Evolutionary conservation across 1,140 invertebrate species (phyloP), one percentile per base, ranked within the genome.

Genomic region (Caenorhabditis briggsae): DNA sequence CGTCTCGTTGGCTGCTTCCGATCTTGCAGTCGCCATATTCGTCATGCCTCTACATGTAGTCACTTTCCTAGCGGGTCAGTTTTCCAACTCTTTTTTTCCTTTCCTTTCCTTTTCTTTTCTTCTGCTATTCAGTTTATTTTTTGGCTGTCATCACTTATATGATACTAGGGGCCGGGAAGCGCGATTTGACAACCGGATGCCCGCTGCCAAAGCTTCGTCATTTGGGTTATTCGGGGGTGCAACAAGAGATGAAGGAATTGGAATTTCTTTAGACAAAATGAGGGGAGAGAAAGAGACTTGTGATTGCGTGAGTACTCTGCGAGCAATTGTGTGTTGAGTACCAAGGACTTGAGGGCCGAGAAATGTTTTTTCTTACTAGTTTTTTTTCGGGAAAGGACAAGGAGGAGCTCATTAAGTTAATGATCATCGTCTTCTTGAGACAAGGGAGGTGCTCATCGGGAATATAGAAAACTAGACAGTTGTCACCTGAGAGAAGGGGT

Each of bases 21-120:
- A 99, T 93, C 94, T 99, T n/a, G 96, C 96, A 11, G 97, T 99
- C 0, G 97, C 97, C 0, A 95, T 98, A 70, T 93, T 98, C 20
- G 97, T 99, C 25, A 95, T 99, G 94, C 98, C 98, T 14, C 95
- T 99, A 90, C 97, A 97, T 93, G 96, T 99, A 8, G 96, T 96
- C 70, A 96, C 97, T 91, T 95, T 96, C 5, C 95, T 98, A 61
- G 94, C 97, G 23, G 91, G 92, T 86, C 83, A 89, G 86, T 88
- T 56, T 46, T 84, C 16, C 82, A n/a, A 33, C 33, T 33, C 3
- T 33, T 33, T 33, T 33, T 33, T 33, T n/a, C n/a, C n/a, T n/a
- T n/a, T n/a, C n/a, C 33, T 33, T 33, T 33, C 33, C 33, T 33
- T 33, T 50, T 50, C 46, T 78, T 78, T 78, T 85, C 23, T 8